A percentile compares a stretch with the other conserved stretches of the same genome.
Conservation (phyloP, 2,797 vertebrate genomes). For the Anolis apletophallus region DNA sequence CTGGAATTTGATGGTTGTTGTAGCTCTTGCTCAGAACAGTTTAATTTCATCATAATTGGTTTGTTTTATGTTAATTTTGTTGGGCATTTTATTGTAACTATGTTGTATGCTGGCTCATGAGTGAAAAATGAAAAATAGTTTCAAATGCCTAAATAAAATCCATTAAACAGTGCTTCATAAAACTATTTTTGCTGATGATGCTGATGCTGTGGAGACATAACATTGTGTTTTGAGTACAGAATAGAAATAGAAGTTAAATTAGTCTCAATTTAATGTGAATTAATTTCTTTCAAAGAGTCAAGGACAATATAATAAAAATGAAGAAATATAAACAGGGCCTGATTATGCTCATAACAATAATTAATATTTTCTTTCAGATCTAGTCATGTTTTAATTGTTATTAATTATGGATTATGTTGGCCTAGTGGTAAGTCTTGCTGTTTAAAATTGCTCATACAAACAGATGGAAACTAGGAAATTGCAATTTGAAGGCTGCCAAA, state of each 20-base stretch:
- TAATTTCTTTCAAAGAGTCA: background rate
- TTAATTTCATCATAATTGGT: too few relatives aligned
- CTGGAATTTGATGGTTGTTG: too few relatives aligned
- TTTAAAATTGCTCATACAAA: background rate
- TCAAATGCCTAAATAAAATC: too few relatives aligned
- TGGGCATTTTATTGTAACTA: too few relatives aligned
- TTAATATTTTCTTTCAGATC: background rate
- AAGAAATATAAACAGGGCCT: background rate
- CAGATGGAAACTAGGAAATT: background rate
- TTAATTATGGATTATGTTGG: conserved; percentile 4
- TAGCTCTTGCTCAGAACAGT: too few relatives aligned
- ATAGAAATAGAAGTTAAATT: background rate
- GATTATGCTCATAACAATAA: background rate
- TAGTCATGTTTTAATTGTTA: conserved; percentile 11
- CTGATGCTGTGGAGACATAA: too few relatives aligned
- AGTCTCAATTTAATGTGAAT: background rate
- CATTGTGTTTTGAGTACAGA: background rate
- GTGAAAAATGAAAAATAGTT: too few relatives aligned
- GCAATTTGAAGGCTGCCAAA: background rate
- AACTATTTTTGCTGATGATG: too few relatives aligned
- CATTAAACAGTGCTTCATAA: too few relatives aligned
- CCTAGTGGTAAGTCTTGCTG: background rate
- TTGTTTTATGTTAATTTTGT: too few relatives aligned
- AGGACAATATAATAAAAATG: background rate
- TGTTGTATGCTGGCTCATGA: too few relatives aligned